Percentiles rank a stretch among this genome's conserved stretches.
phyloP scores from a whole-genome alignment of 2,888 invertebrate genomes.

The Globia sparganii region DNA sequence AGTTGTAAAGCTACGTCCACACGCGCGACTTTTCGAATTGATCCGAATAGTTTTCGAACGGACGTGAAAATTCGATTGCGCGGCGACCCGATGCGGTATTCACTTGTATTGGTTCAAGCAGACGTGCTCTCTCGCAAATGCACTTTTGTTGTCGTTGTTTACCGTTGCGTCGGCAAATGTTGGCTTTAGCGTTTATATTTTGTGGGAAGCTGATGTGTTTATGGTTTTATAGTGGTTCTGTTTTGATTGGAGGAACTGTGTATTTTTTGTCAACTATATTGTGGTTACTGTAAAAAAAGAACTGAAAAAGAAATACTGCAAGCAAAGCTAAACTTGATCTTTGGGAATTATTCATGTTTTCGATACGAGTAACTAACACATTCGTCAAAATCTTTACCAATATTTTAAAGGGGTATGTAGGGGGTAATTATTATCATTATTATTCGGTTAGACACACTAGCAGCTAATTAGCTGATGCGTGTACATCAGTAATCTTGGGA shows the following conservation, averaged over 20 bases:
- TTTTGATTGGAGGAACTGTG: constrained; percentile 45
- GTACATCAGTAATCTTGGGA: neutral
- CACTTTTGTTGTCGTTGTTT: constrained; percentile 75
- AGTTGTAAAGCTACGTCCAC: constrained; percentile 46
- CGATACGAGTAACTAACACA: neutral
- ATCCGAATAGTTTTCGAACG: constrained; percentile 71
- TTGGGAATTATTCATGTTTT: neutral
- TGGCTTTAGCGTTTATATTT: constrained; percentile 64
- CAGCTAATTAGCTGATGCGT: no score
- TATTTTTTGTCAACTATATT: constrained; percentile 20
- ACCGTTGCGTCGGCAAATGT: constrained; percentile 67
- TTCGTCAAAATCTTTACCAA: neutral
- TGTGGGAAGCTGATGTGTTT: constrained; percentile 63
- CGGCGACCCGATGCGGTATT: constrained; percentile 65
- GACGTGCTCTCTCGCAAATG: constrained; percentile 71
- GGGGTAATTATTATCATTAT: no score
- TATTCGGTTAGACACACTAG: no score
- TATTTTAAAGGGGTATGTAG: neutral
- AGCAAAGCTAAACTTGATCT: neutral
- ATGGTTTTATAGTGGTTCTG: constrained; percentile 47
- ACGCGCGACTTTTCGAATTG: constrained; percentile 51
- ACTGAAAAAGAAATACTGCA: neutral
- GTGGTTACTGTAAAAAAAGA: neutral
- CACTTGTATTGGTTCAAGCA: constrained; percentile 67
- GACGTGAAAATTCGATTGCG: constrained; percentile 75